A percentile compares a stretch with the other conserved stretches of the same genome.
These are phyloP conservation scores for Phainopepla nitens DNA, from an alignment of 2,113 vertebrate species.

Conservation along the genomic window DNA sequence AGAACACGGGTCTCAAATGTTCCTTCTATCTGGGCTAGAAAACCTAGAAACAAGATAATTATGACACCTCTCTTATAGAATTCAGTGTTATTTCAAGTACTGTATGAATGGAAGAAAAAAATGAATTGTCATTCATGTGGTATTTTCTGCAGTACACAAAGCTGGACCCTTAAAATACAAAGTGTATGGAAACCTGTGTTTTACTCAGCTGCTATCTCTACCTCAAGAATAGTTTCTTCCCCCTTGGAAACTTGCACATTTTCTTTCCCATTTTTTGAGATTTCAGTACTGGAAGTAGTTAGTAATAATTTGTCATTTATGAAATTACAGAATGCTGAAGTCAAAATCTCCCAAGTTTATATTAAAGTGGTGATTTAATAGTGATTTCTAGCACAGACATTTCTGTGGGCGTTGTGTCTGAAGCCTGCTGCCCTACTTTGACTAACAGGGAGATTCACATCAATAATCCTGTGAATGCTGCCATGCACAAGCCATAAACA, in stretches of 20 bases:
- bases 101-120: background rate
- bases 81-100: background rate
- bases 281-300: background rate
- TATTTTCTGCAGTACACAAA: background rate
- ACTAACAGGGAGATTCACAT: slow-evolving; percentile 2
- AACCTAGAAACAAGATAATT: background rate
- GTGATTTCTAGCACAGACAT: background rate
- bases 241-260: background rate
- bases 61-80: background rate
- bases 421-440: background rate
- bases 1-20: fast-evolving
- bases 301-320: background rate
- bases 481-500: background rate
- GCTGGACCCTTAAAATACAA: background rate
- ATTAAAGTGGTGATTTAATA: background rate
- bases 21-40: background rate
- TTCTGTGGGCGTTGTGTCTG: background rate
- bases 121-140: background rate
- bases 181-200: background rate
- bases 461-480: background rate
- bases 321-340: background rate
- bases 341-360: background rate
- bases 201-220: background rate
- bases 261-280: background rate
- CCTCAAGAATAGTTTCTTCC: background rate